These are phyloP conservation scores for Physocephala rufipes DNA, from an alignment of 2,888 invertebrate species.

Conservation along the genomic window DNA sequence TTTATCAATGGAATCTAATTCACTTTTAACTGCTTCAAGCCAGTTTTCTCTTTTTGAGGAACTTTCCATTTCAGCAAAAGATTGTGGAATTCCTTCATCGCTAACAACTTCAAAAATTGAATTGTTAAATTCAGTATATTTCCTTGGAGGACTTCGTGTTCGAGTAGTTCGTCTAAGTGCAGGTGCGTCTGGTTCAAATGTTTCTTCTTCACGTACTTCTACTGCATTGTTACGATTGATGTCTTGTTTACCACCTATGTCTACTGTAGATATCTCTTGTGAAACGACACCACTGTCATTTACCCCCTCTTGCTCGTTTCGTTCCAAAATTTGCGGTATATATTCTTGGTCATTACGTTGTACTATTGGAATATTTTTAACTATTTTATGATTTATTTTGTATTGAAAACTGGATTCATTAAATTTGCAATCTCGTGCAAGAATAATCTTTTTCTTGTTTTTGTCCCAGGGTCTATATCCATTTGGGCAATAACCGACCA, in stretches of 20 bases:
- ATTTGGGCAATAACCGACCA: constrained; percentile 39
- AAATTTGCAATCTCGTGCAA: constrained; percentile 36
- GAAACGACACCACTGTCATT: not conserved
- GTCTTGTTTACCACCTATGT: not conserved
- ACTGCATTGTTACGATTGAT: not conserved
- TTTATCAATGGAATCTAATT: not conserved
- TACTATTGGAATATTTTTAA: too few relatives aligned
- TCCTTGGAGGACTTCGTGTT: too few relatives aligned
- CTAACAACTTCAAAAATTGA: not conserved
- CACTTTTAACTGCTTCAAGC: not conserved
- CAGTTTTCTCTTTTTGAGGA: not conserved
- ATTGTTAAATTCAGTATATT: not conserved
- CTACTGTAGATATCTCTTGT: not conserved
- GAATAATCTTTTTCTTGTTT: constrained; percentile 18
- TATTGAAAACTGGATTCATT: too few relatives aligned
- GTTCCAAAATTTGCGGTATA: not conserved
- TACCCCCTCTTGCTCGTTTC: not conserved
- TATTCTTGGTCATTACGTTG: constrained; percentile 28
- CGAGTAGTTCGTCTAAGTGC: too few relatives aligned
- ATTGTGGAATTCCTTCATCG: constrained; percentile 13
- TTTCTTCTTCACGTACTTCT: too few relatives aligned
- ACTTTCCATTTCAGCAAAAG: not conserved
- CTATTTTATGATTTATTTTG: too few relatives aligned
- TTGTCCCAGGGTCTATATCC: constrained; percentile 38
- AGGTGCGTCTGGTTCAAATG: too few relatives aligned